Conservation (phyloP, 1,140 invertebrate species). For the Leucophenga varia region DNA sequence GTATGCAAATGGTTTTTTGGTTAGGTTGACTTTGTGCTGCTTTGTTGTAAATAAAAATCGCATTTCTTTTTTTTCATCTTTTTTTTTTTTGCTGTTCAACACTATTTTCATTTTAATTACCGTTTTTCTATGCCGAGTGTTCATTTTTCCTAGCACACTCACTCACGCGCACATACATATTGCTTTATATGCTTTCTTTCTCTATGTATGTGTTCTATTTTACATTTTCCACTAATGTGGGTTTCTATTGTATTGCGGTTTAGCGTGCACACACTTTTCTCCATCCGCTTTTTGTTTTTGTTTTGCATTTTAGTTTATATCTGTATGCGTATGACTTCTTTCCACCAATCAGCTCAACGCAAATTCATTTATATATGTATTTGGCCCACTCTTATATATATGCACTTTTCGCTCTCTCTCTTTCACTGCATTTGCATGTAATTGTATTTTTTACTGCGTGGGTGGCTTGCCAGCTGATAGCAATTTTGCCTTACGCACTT, state of each 20-base stretch:
- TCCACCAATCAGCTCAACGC: slow-evolving; percentile 54
- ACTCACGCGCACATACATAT: background rate
- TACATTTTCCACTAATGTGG: slow-evolving; percentile 53
- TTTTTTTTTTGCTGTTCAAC: slow-evolving; percentile 1
- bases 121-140: background rate
- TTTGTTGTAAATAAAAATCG: too few species aligned
- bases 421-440: slow-evolving; percentile 4
- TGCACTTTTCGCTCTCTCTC: slow-evolving; percentile 13
- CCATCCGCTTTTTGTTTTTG: slow-evolving; percentile 27
- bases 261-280: background rate
- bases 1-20: background rate
- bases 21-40: background rate
- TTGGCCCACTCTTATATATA: too few species aligned
- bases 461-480: slow-evolving; percentile 24
- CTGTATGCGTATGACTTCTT: slow-evolving; percentile 32
- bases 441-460: slow-evolving; percentile 15
- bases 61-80: too few species aligned
- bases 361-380: slow-evolving; percentile 10
- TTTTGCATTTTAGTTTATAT: slow-evolving; percentile 23
- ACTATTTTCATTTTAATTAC: slow-evolving; percentile 1
- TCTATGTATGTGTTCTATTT: too few species aligned
- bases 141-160: background rate
- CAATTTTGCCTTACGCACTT: slow-evolving; percentile 43
- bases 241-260: slow-evolving; percentile 49
- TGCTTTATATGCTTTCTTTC: too few species aligned